phyloP scores from a whole-genome alignment of 1,140 invertebrate species.

The Zelostemma sp. region DNA sequence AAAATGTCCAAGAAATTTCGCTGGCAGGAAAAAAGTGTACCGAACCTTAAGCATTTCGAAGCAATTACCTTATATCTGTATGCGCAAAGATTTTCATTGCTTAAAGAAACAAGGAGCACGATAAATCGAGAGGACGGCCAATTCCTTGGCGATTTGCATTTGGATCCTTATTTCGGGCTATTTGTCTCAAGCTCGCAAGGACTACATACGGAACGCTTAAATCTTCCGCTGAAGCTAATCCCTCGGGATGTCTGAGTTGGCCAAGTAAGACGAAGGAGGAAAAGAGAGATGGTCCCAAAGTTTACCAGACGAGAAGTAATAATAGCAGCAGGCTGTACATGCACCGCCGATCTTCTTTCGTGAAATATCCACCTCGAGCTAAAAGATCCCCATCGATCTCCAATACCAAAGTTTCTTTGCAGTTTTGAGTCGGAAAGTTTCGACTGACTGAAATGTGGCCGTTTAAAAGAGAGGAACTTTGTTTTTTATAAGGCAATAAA shows the following conservation, averaged over 20 bases:
- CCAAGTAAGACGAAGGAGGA: slow-evolving; percentile 30
- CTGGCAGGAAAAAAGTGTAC: too few species aligned
- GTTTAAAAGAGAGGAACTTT: too few species aligned
- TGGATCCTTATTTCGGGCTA: slow-evolving; percentile 43
- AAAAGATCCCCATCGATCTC: slow-evolving; percentile 10
- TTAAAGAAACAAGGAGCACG: slow-evolving; percentile 15
- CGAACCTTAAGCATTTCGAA: too few species aligned
- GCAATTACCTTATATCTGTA: neutral
- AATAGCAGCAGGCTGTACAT: slow-evolving; percentile 33
- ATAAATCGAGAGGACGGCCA: slow-evolving; percentile 35
- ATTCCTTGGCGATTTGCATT: slow-evolving; percentile 38
- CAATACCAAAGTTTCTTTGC: neutral
- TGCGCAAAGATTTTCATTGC: slow-evolving; percentile 11
- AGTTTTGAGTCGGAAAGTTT: neutral
- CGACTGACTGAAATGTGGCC: too few species aligned
- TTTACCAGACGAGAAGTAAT: slow-evolving; percentile 48
- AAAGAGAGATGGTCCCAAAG: slow-evolving; percentile 39
- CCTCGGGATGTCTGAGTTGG: slow-evolving; percentile 35
- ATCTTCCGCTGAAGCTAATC: slow-evolving; percentile 41
- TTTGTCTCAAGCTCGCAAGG: slow-evolving; percentile 36
- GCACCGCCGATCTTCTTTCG: slow-evolving; percentile 19
- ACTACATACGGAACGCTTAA: slow-evolving; percentile 40
- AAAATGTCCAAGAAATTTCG: too few species aligned
- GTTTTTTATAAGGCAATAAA: too few species aligned
- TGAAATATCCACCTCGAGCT: slow-evolving; percentile 25